phyloP scores from a whole-genome alignment of 1,140 invertebrate genomes.

The Drosophila subobscura region DNA sequence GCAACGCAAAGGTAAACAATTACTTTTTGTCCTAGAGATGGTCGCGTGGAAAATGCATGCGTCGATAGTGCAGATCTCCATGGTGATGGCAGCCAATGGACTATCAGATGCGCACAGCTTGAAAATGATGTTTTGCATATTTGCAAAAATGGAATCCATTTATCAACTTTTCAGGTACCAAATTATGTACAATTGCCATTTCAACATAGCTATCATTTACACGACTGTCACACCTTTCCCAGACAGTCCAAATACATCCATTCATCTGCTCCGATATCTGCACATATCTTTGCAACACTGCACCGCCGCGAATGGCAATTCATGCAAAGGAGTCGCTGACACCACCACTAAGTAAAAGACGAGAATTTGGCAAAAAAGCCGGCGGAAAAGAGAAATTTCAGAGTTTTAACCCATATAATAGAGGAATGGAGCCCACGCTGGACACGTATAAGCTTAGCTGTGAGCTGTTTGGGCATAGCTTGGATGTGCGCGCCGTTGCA shows the following conservation, averaged over 20 bases:
- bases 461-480: constrained; percentile 90
- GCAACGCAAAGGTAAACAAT: constrained; percentile 16
- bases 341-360: neutral
- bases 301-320: constrained; percentile 20
- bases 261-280: constrained; percentile 1
- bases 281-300: constrained; percentile 34
- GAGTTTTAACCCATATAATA: constrained; percentile 2
- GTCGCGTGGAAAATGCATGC: neutral
- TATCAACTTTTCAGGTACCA: neutral
- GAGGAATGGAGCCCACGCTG: constrained; percentile 67
- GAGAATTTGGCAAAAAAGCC: constrained; percentile 25
- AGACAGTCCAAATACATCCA: no score
- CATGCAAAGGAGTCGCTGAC: neutral
- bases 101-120: no score
- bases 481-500: constrained; percentile 92
- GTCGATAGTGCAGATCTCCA: no score
- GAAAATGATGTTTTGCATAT: neutral
- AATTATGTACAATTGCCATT: no score
- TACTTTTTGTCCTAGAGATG: constrained; percentile 19
- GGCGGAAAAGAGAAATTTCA: constrained; percentile 48
- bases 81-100: no score
- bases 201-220: no score
- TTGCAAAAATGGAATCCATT: neutral
- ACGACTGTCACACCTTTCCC: no score
- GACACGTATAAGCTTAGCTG: constrained; percentile 90